These are phyloP conservation scores for Eugnorisma glareosa DNA, from an alignment of 2,888 invertebrate genomes.

Conservation along the genomic window DNA sequence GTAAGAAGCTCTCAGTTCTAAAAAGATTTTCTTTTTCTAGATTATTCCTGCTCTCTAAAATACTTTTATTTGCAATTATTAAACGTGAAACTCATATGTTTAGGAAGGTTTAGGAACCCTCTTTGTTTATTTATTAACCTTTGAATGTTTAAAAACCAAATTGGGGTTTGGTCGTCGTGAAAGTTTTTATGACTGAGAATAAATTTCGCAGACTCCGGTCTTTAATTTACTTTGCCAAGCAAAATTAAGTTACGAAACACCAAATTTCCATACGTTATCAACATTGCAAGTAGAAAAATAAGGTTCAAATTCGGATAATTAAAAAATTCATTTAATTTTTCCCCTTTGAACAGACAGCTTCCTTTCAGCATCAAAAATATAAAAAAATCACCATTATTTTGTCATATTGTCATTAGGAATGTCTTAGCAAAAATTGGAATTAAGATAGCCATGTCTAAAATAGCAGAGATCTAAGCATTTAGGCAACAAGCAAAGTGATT, in stretches of 20 bases:
- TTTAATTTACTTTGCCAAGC: neutral
- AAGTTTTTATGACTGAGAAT: neutral
- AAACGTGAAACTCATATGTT: neutral
- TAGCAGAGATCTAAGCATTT: slow-evolving; percentile 17
- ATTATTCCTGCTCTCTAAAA: neutral
- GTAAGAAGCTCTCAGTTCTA: slow-evolving; percentile 5
- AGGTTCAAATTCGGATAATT: too few relatives aligned
- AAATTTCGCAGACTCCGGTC: neutral
- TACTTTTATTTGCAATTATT: neutral
- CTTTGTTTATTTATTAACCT: neutral
- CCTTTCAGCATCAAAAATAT: neutral
- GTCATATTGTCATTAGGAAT: slow-evolving; percentile 50
- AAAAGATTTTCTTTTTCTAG: neutral
- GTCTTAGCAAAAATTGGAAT: slow-evolving; percentile 31
- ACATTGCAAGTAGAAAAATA: neutral
- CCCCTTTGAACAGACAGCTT: neutral
- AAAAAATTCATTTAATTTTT: neutral
- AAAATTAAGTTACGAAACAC: neutral
- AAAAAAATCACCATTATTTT: slow-evolving; percentile 30
- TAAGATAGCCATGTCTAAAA: slow-evolving; percentile 4
- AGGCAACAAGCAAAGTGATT: slow-evolving; percentile 7
- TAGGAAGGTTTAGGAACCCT: neutral
- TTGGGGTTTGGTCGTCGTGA: neutral
- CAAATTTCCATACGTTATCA: neutral
- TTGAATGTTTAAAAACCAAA: neutral